phyloP scores from a whole-genome alignment of 2,888 invertebrate species.

The Temnothorax rugatulus region DNA sequence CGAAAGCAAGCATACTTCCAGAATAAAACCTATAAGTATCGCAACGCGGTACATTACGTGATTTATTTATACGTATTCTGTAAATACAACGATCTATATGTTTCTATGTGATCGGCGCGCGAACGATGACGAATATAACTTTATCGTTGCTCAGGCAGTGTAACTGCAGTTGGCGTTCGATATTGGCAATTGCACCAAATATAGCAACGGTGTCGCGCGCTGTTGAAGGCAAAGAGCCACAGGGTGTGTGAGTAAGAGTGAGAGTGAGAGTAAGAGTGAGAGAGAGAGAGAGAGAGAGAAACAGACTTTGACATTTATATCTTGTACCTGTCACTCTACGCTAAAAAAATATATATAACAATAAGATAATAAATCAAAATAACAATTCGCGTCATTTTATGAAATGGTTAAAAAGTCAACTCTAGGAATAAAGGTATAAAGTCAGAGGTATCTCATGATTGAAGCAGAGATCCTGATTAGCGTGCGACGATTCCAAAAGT shows the following conservation, averaged over 20 bases:
- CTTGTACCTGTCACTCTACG: neutral
- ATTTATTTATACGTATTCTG: slow-evolving; percentile 12
- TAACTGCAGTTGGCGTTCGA: slow-evolving; percentile 36
- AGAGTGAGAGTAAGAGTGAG: neutral
- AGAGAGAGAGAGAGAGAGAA: neutral
- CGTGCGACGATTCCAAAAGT: slow-evolving; percentile 72
- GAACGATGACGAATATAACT: slow-evolving; percentile 31
- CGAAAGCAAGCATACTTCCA: slow-evolving; percentile 5
- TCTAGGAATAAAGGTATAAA: slow-evolving; percentile 31
- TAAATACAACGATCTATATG: slow-evolving; percentile 10
- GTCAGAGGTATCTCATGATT: slow-evolving; percentile 6
- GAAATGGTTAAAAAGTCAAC: neutral
- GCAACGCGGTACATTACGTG: neutral
- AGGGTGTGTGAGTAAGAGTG: neutral
- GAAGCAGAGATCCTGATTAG: slow-evolving; percentile 70
- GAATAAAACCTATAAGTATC: slow-evolving; percentile 11
- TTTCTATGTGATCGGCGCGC: neutral
- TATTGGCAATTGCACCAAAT: slow-evolving; percentile 43
- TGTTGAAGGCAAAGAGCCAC: neutral
- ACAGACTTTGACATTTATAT: slow-evolving; percentile 2
- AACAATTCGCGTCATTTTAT: neutral
- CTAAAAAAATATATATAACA: neutral
- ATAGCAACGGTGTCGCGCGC: slow-evolving; percentile 23
- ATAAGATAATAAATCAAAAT: slow-evolving; percentile 11
- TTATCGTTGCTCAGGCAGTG: slow-evolving; percentile 30